Evolutionary conservation across 2,888 invertebrate species (phyloP).

Genomic region (Adela reaumurella): DNA sequence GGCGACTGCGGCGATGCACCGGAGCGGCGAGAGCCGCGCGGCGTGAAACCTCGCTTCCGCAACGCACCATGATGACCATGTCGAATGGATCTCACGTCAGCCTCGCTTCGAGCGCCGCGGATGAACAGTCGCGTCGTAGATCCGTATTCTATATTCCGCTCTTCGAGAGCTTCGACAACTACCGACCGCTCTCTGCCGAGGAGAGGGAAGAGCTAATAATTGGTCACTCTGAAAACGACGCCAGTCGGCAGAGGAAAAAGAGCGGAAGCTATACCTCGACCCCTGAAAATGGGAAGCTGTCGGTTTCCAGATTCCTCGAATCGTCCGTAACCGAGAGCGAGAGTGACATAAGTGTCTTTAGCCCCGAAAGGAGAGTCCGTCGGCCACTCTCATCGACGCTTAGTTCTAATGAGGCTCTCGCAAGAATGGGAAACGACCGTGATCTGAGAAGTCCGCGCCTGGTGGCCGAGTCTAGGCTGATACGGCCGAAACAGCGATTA

Average conservation of each 20-base stretch:
- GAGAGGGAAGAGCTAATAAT: constrained; percentile 45
- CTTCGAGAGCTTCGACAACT: constrained; percentile 58
- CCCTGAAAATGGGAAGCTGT: constrained; percentile 19
- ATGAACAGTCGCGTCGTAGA: constrained; percentile 58
- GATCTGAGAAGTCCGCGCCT: constrained; percentile 40
- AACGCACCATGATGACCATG: constrained; percentile 25
- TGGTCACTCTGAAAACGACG: constrained; percentile 26
- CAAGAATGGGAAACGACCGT: constrained; percentile 31
- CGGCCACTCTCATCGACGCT: constrained; percentile 42
- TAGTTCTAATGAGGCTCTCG: constrained; percentile 42
- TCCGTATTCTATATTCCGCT: constrained; percentile 75
- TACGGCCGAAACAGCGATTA: constrained; percentile 36
- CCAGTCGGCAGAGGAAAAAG: constrained; percentile 30
- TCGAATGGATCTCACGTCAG: constrained; percentile 22
- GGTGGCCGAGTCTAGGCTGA: constrained; percentile 31
- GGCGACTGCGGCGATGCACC: constrained; percentile 30
- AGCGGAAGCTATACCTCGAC: constrained; percentile 18
- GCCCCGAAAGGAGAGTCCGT: constrained; percentile 34
- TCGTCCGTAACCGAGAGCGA: constrained; percentile 46
- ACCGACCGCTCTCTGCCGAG: constrained; percentile 49
- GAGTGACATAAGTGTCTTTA: constrained; percentile 39
- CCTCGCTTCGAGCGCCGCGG: constrained; percentile 33
- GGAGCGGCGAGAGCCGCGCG: constrained; percentile 24
- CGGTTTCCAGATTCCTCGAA: constrained; percentile 29
- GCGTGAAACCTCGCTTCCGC: constrained; percentile 31